These are phyloP conservation scores for Morus bassanus DNA, from an alignment of 2,797 vertebrate species.

Conservation along the genomic window DNA sequence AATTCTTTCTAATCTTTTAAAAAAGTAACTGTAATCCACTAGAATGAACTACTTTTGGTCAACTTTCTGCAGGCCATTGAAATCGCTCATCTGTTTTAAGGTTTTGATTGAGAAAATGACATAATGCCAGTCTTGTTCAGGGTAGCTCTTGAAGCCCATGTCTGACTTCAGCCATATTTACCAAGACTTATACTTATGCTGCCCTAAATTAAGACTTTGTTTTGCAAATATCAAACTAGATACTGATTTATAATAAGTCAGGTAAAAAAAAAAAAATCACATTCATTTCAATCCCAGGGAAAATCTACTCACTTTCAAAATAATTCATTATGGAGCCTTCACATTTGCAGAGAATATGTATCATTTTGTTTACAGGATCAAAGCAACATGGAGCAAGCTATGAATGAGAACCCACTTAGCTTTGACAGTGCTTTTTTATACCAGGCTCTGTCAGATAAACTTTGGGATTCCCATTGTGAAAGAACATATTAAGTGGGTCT, in stretches of 20 bases:
- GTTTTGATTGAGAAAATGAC: not conserved
- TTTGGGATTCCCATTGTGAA: not conserved
- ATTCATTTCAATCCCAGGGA: not conserved
- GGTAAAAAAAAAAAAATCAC: not conserved
- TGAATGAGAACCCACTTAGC: not conserved
- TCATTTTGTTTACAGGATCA: not conserved
- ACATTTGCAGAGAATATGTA: not conserved
- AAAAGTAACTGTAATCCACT: not conserved
- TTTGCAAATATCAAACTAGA: not conserved
- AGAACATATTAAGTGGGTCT: not conserved
- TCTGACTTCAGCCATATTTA: not conserved
- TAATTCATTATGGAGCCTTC: not conserved
- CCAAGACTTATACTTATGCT: not conserved
- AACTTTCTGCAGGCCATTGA: not conserved
- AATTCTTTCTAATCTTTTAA: slow-evolving; percentile 1
- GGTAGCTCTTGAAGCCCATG: not conserved
- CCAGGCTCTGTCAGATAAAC: not conserved
- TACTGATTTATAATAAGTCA: not conserved
- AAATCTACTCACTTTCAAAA: not conserved
- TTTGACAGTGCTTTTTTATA: not conserved
- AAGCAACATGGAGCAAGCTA: not conserved
- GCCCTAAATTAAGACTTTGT: not conserved
- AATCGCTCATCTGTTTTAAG: not conserved
- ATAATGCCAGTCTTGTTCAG: not conserved
- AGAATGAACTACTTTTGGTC: not conserved